These are phyloP conservation scores for Caradrina kadenii DNA, from an alignment of 2,888 invertebrate species.

Conservation along the genomic window DNA sequence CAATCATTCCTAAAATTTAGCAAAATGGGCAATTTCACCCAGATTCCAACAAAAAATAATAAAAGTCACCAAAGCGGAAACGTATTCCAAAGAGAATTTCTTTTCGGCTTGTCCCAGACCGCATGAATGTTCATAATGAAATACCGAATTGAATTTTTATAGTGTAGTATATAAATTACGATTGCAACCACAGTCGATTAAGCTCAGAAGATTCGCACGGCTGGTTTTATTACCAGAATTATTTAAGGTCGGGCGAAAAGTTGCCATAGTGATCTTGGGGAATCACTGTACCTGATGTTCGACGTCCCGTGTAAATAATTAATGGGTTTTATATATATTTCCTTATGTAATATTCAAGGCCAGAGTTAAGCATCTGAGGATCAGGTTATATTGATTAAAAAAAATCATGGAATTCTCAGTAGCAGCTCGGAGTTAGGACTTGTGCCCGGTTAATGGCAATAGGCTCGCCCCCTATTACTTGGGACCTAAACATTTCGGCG, in stretches of 20 bases:
- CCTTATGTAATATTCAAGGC: background rate
- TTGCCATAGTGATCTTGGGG: slow-evolving; percentile 53
- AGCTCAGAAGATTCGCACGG: slow-evolving; percentile 69
- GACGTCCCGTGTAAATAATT: slow-evolving; percentile 25
- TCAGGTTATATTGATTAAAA: background rate
- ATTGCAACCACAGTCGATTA: slow-evolving; percentile 69
- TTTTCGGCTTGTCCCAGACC: slow-evolving; percentile 50
- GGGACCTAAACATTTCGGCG: too few relatives aligned
- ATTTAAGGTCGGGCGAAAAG: slow-evolving; percentile 61
- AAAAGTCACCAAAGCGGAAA: slow-evolving; percentile 52
- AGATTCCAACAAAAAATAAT: slow-evolving; percentile 29
- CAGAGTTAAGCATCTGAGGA: background rate
- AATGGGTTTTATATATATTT: background rate
- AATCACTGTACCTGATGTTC: slow-evolving; percentile 37
- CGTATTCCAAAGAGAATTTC: slow-evolving; percentile 51
- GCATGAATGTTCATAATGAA: slow-evolving; percentile 54
- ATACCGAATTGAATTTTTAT: slow-evolving; percentile 63
- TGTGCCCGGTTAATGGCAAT: too few relatives aligned
- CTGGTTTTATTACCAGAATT: slow-evolving; percentile 75
- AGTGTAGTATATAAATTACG: slow-evolving; percentile 61
- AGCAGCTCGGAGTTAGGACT: too few relatives aligned
- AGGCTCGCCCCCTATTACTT: too few relatives aligned
- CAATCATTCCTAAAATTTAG: slow-evolving; percentile 13
- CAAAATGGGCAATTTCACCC: background rate
- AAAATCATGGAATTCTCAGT: too few relatives aligned